phyloP scores from a whole-genome alignment of 2,888 invertebrate genomes.

The Yponomeuta malinellus region DNA sequence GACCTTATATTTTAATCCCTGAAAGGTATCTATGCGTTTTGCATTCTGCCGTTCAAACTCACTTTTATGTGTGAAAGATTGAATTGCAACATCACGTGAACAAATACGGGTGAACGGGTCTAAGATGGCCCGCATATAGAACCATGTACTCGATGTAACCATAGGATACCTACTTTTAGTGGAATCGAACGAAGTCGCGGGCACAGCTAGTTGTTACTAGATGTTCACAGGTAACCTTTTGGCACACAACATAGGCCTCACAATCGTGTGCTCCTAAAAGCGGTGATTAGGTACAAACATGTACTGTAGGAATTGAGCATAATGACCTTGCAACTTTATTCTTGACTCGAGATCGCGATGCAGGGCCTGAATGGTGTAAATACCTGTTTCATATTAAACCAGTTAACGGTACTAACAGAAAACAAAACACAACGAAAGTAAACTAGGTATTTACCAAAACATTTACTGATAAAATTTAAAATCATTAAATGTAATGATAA shows the following conservation, averaged over 20 bases:
- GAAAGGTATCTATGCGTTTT: too few species aligned
- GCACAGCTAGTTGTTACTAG: not conserved
- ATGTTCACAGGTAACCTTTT: constrained; percentile 30
- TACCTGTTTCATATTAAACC: constrained; percentile 70
- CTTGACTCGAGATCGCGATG: constrained; percentile 71
- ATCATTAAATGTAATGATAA: too few species aligned
- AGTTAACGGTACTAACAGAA: constrained; percentile 59
- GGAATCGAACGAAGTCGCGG: too few species aligned
- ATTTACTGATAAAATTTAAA: not conserved
- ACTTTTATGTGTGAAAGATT: too few species aligned
- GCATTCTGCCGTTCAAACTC: too few species aligned
- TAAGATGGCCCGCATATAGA: too few species aligned
- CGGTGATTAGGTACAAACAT: constrained; percentile 28
- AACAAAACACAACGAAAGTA: not conserved
- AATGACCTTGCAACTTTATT: constrained; percentile 67
- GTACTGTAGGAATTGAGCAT: constrained; percentile 28
- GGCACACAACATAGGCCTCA: constrained; percentile 23
- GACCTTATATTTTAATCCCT: too few species aligned
- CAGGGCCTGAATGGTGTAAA: constrained; percentile 72
- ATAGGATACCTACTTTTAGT: too few species aligned
- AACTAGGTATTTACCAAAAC: not conserved
- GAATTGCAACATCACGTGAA: too few species aligned
- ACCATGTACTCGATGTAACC: too few species aligned
- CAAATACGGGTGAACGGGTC: too few species aligned
- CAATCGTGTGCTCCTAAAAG: constrained; percentile 49